Evolutionary conservation across 2,797 vertebrate genomes (phyloP).

Genomic region (Sus cebifrons): DNA sequence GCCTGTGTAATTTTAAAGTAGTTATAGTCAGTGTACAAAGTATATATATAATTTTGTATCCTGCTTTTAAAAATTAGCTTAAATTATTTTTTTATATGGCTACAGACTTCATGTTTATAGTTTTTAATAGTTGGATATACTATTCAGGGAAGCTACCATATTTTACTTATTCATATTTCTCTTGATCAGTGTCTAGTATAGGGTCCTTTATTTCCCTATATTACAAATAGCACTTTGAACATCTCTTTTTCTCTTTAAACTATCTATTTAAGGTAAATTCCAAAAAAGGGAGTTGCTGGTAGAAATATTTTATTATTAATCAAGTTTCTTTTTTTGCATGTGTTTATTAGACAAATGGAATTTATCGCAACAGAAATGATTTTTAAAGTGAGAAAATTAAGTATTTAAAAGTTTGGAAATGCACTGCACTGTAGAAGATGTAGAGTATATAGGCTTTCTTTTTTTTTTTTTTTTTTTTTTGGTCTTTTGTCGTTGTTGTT

Average conservation of each 20-base stretch:
- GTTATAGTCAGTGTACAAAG: background rate
- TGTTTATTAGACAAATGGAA: background rate
- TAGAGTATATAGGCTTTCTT: background rate
- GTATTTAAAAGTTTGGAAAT: conserved; percentile 18
- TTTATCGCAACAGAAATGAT: conserved; percentile 53
- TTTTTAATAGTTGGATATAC: conserved; percentile 34
- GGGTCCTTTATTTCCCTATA: background rate
- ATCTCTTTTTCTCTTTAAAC: conserved; percentile 42
- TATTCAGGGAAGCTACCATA: background rate
- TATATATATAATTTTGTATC: conserved; percentile 13
- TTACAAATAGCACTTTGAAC: background rate
- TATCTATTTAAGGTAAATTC: conserved; percentile 40
- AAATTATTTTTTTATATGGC: conserved; percentile 52
- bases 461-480: too few relatives aligned
- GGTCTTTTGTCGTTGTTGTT: too few relatives aligned
- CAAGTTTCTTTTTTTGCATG: background rate
- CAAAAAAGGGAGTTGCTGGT: conserved; percentile 15
- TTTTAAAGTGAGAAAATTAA: background rate
- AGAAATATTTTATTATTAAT: conserved; percentile 59
- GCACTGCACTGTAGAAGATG: background rate
- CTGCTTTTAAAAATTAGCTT: conserved; percentile 16
- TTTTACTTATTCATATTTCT: conserved; percentile 23
- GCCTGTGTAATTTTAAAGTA: conserved; percentile 45
- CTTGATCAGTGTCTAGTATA: background rate
- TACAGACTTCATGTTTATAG: background rate